phyloP scores from a whole-genome alignment of 2,113 vertebrate species.

The Toxotes chatareus region DNA sequence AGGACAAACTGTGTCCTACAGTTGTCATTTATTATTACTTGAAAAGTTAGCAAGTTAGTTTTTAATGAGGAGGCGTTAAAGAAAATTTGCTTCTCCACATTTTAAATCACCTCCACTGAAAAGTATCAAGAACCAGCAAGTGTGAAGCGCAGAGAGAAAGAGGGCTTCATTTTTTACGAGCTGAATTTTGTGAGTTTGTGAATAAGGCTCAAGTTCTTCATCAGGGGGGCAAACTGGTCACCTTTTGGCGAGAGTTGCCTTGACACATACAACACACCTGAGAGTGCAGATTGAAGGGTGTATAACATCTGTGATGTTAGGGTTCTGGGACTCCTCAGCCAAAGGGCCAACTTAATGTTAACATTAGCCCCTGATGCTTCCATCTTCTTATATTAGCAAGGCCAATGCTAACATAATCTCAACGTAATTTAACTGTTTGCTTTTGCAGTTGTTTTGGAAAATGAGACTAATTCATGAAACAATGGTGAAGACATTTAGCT shows the following conservation, averaged over 20 bases:
- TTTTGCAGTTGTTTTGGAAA: background rate
- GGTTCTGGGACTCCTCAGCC: background rate
- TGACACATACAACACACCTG: no score
- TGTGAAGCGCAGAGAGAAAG: background rate
- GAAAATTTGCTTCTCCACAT: no score
- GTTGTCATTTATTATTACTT: no score
- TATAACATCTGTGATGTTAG: background rate
- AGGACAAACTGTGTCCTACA: no score
- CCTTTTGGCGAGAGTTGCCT: no score
- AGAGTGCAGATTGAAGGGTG: no score
- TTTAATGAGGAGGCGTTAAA: no score
- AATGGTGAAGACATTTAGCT: background rate
- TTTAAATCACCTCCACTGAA: background rate
- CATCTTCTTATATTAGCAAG: background rate
- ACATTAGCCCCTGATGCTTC: background rate
- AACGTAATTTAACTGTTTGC: background rate
- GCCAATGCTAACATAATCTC: background rate
- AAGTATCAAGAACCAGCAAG: background rate
- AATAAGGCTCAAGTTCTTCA: no score
- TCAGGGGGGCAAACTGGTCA: no score
- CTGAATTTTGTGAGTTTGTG: background rate
- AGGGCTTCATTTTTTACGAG: background rate
- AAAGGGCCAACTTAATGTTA: no score
- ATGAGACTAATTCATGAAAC: background rate
- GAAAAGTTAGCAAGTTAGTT: no score